Percentiles rank a stretch among this genome's conserved stretches.
Evolutionary conservation across 2,113 vertebrate species (phyloP).

Genomic region (Clarias magur): DNA sequence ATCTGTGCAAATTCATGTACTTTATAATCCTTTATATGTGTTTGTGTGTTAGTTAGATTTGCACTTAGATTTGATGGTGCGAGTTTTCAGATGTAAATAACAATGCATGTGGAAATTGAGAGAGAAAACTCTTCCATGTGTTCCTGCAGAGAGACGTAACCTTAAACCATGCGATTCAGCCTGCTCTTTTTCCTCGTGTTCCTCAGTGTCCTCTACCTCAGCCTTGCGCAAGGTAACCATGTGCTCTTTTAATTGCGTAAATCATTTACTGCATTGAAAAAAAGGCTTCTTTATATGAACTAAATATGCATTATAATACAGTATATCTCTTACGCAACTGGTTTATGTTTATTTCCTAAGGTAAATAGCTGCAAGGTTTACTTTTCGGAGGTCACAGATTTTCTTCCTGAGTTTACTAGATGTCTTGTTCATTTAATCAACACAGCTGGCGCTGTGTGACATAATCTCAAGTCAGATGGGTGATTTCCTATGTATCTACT

Average conservation of each 20-base stretch:
- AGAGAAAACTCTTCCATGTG: not conserved
- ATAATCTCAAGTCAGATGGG: not conserved
- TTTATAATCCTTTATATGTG: not conserved
- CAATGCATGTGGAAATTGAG: not conserved
- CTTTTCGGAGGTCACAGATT: not conserved
- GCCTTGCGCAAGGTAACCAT: slow-evolving; percentile 66
- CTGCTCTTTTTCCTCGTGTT: slow-evolving; percentile 56
- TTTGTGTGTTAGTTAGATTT: not conserved
- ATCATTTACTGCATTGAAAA: not conserved
- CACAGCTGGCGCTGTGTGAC: not conserved
- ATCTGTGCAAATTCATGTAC: not conserved
- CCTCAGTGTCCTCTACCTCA: slow-evolving; percentile 56
- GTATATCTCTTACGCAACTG: not conserved
- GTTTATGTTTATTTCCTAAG: not conserved
- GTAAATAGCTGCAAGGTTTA: slow-evolving; percentile 2
- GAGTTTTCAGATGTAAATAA: not conserved
- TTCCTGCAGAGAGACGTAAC: slow-evolving; percentile 7
- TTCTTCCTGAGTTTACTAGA: not conserved
- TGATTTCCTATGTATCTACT: not conserved
- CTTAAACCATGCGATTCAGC: slow-evolving; percentile 64
- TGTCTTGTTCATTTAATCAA: not conserved
- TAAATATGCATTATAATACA: not conserved
- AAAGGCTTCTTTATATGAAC: not conserved
- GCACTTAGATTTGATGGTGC: not conserved
- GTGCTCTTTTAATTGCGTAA: not conserved